phyloP scores from a whole-genome alignment of 1,140 invertebrate species.

The Pseudomyrmex gracilis region DNA sequence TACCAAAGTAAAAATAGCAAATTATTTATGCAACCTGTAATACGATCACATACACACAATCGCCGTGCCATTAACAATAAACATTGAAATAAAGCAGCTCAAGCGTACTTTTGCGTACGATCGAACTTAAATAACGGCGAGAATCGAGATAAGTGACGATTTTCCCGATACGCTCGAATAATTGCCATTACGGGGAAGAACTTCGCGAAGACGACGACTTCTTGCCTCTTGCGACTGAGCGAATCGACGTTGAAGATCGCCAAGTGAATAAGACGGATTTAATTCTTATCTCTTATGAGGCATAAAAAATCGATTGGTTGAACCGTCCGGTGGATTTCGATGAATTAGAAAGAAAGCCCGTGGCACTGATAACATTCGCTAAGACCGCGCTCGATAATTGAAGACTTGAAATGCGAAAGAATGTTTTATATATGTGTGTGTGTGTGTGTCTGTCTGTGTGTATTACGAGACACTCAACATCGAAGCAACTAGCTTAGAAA shows the following conservation, averaged over 20 bases:
- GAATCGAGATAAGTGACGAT: neutral
- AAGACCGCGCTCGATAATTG: constrained; percentile 33
- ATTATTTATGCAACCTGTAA: neutral
- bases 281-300: constrained; percentile 21
- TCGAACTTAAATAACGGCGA: neutral
- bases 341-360: constrained; percentile 31
- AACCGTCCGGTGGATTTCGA: constrained; percentile 10
- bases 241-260: neutral
- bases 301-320: constrained; percentile 28
- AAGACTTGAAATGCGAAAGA: constrained; percentile 45
- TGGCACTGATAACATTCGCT: constrained; percentile 20
- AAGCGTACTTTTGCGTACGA: neutral
- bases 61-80: neutral
- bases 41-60: no score
- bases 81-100: neutral
- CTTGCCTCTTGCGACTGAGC: constrained; percentile 7
- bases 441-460: neutral
- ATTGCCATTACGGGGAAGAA: neutral
- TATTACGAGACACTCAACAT: constrained; percentile 38
- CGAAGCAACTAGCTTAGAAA: constrained; percentile 26
- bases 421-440: neutral
- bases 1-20: neutral
- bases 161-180: constrained; percentile 1
- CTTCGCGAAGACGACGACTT: neutral
- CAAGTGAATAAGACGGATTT: constrained; percentile 23